These are phyloP conservation scores for Onthophagus sagittarius DNA, from an alignment of 2,888 invertebrate species.

Conservation along the genomic window DNA sequence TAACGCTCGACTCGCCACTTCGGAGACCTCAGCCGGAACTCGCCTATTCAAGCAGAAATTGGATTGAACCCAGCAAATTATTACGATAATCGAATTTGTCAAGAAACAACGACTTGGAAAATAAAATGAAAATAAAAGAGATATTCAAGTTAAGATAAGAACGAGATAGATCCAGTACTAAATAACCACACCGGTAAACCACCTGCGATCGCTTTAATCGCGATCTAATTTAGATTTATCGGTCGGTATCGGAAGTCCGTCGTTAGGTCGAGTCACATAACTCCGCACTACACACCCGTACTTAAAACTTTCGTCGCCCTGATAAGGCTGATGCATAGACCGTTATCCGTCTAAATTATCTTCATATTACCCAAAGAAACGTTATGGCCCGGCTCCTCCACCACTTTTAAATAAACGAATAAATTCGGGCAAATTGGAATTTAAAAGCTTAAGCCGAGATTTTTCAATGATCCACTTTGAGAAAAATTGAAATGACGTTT, in stretches of 20 bases:
- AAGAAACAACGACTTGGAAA: background rate
- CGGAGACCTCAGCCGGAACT: background rate
- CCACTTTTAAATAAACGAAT: background rate
- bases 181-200: slow-evolving; percentile 2
- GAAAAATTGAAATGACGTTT: background rate
- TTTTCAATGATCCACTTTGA: background rate
- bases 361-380: background rate
- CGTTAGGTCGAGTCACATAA: slow-evolving; percentile 4
- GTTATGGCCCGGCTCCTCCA: background rate
- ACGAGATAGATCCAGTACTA: background rate
- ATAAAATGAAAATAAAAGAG: no score
- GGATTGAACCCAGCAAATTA: background rate
- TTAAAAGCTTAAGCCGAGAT: background rate
- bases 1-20: slow-evolving; percentile 33
- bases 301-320: background rate
- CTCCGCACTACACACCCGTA: background rate
- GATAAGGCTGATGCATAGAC: background rate
- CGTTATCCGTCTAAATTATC: background rate
- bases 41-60: background rate
- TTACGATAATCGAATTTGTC: background rate
- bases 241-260: slow-evolving; percentile 8
- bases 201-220: slow-evolving; percentile 13
- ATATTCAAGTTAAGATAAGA: background rate
- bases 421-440: no score
- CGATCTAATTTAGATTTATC: slow-evolving; percentile 11